Conservation (phyloP, 2,797 vertebrate genomes). For the Apogon talboti region DNA sequence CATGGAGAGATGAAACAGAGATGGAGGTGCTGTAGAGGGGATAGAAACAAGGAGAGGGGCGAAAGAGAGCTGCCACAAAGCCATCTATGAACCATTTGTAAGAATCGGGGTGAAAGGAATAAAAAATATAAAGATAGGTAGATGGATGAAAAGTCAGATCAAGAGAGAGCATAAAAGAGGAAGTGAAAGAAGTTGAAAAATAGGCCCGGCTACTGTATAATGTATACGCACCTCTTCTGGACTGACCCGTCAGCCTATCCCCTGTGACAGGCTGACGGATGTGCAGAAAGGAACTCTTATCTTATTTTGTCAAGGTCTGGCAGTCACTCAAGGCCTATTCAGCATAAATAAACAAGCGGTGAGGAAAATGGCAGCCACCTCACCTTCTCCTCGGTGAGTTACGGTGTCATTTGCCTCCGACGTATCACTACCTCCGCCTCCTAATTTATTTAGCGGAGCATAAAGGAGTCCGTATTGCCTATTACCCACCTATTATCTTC, state of each 20-base stretch:
- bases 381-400: conserved; percentile 59
- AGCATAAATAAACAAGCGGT: conserved; percentile 85
- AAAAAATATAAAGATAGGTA: conserved; percentile 53
- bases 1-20: conserved; percentile 46
- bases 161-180: conserved; percentile 22
- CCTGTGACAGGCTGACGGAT: conserved; percentile 82
- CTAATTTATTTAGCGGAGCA: conserved; percentile 64
- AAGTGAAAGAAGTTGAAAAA: conserved; percentile 50
- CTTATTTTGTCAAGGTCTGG: conserved; percentile 87
- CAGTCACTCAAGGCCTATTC: conserved; percentile 82
- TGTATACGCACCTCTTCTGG: conserved; percentile 48
- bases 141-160: conserved; percentile 49
- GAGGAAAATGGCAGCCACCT: conserved; percentile 69
- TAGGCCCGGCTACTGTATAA: conserved; percentile 51
- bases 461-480: conserved; percentile 38
- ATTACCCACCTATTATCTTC: conserved; percentile 61
- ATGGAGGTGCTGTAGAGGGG: conserved; percentile 7
- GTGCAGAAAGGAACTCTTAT: conserved; percentile 83
- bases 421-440: conserved; percentile 49
- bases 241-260: conserved; percentile 70
- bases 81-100: conserved; percentile 33
- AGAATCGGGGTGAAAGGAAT: conserved; percentile 16
- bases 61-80: conserved; percentile 43
- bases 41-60: conserved; percentile 15
- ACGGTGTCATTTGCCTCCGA: conserved; percentile 68